phyloP scores from a whole-genome alignment of 2,797 vertebrate species.

The Karalla daura region DNA sequence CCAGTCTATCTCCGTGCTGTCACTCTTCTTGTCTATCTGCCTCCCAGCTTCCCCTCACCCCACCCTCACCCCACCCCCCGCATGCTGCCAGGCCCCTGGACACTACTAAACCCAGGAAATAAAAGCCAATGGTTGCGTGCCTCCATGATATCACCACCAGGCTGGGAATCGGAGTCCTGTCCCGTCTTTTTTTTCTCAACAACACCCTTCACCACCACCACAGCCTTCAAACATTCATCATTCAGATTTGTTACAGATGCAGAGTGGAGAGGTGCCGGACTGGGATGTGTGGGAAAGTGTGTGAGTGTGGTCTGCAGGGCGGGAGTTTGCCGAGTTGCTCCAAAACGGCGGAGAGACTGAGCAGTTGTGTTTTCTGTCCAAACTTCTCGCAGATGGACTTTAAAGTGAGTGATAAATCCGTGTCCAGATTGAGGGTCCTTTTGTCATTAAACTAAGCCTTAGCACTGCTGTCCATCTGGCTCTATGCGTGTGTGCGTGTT shows the following conservation, averaged over 20 bases:
- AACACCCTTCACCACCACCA: background rate
- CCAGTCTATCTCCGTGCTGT: slow-evolving; percentile 85
- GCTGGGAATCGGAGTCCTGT: slow-evolving; percentile 34
- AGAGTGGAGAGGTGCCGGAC: slow-evolving; percentile 35
- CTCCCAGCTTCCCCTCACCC: slow-evolving; percentile 61
- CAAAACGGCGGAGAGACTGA: slow-evolving; percentile 58
- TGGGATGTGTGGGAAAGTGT: slow-evolving; percentile 35
- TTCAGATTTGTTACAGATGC: slow-evolving; percentile 54
- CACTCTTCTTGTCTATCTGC: slow-evolving; percentile 87
- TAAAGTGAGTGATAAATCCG: slow-evolving; percentile 85
- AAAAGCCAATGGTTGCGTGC: slow-evolving; percentile 56
- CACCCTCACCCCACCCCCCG: slow-evolving; percentile 37
- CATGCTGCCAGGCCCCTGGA: slow-evolving; percentile 66
- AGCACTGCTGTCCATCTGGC: slow-evolving; percentile 85
- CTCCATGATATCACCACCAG: slow-evolving; percentile 41
- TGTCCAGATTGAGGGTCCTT: slow-evolving; percentile 85
- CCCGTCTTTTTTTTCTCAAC: background rate
- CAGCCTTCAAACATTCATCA: slow-evolving; percentile 49
- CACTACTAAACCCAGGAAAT: slow-evolving; percentile 61
- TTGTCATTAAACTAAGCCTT: slow-evolving; percentile 87
- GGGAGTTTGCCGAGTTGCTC: slow-evolving; percentile 47
- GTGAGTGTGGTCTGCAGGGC: slow-evolving; percentile 5
- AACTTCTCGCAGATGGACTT: slow-evolving; percentile 85
- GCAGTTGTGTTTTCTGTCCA: slow-evolving; percentile 77
- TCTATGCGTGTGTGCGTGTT: slow-evolving; percentile 53